Evolutionary conservation across 1,140 invertebrate genomes (phyloP), one percentile per base, ranked within the genome.

Genomic region (Pseudomyrmex cubaensis): DNA sequence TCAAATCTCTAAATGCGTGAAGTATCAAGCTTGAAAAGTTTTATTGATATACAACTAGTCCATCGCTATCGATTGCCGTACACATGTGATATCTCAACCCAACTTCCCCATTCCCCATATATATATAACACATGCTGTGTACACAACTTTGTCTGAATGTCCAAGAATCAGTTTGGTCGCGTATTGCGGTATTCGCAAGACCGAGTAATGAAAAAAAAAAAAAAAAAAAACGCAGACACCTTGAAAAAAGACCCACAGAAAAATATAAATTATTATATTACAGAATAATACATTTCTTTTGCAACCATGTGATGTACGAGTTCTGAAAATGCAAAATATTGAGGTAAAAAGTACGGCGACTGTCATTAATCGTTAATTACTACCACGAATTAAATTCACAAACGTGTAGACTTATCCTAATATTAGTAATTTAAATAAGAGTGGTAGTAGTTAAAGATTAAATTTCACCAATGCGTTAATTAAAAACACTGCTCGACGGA

Each of bases 41-140:
- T 35, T 35, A 35, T 82, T 17, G 25, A 5, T 75, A 35, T 35
- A 54, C 17, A 75, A 35, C 78, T 82, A 75, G 78, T 82, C 78
- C 78, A 82, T 75, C 61, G 22, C 56, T 70, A 72, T 72, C 72
- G 46, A 63, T 63, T 77, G 59, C 72, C 80, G 17, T 82, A 82
- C 25, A 44, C 61, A 20, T 50, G 17, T 74, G 59, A 72, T 52
- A 52, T 75, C 69, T 62, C 46, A 61, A 74, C 46, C 70, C 80
- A 82, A 63, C n/a, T 70, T 80, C 66, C 35, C 35, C 54, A 72
- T 61, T 44, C 48, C 48, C 17, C 35, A 35, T 35, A 7, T 35
- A 62, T 44, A 76, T 77, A 82, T 82, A 62, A 75, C 72, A 63
- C 7, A 80, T 70, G 20, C 54, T 70, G 54, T 70, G n/a, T 59